Percentiles rank a stretch among this genome's conserved stretches.
phyloP scores from a whole-genome alignment of 2,888 invertebrate species.

The Ischnus inquisitorius region DNA sequence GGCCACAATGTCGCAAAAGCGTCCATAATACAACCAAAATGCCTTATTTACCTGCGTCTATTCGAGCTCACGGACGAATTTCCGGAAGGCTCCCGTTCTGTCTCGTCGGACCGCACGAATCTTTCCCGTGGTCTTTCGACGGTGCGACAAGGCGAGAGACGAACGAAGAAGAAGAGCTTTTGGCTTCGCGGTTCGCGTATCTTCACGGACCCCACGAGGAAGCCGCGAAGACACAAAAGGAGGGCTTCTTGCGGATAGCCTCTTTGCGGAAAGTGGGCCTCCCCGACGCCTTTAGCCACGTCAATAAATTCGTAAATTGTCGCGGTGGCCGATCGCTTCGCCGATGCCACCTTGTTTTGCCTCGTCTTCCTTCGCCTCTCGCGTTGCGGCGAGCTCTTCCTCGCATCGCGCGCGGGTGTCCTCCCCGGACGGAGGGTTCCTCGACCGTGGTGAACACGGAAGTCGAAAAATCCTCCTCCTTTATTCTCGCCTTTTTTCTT shows the following conservation, averaged over 20 bases:
- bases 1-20: constrained; percentile 54
- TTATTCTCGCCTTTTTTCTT: constrained; percentile 26
- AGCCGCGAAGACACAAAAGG: constrained; percentile 62
- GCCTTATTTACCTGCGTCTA: constrained; percentile 62
- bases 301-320: constrained; percentile 76
- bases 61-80: constrained; percentile 54
- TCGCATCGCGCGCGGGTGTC: not conserved
- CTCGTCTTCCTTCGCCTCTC: constrained; percentile 11
- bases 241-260: constrained; percentile 53
- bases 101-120: too few relatives aligned
- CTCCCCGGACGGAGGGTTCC: not conserved
- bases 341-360: constrained; percentile 26
- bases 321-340: constrained; percentile 29
- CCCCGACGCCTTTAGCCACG: constrained; percentile 72
- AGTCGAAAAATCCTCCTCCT: constrained; percentile 33
- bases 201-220: constrained; percentile 29
- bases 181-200: constrained; percentile 52
- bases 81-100: constrained; percentile 43
- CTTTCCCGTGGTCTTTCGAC: not conserved
- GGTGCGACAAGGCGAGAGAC: constrained; percentile 31
- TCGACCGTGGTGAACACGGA: constrained; percentile 45
- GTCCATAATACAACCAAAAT: constrained; percentile 58
- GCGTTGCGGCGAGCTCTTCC: not conserved
- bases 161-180: constrained; percentile 16
- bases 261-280: constrained; percentile 61